Conservation (phyloP, 2,888 invertebrate species). For the Caenorhabditis wallacei region DNA sequence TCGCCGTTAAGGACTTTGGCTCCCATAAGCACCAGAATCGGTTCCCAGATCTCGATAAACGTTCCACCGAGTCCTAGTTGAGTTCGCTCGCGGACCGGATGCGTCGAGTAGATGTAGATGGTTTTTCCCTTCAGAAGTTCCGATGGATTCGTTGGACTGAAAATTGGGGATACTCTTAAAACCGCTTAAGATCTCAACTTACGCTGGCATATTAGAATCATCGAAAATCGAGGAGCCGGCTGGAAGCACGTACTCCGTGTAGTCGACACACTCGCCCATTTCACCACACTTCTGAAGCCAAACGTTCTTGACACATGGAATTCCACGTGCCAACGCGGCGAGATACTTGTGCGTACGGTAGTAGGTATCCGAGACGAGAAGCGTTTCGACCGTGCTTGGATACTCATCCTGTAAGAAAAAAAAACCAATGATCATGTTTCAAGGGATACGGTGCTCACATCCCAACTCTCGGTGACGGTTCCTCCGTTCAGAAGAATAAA, state of each 20-base stretch:
- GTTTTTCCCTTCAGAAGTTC: conserved; percentile 73
- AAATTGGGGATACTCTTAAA: conserved; percentile 20
- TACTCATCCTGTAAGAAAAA: no score
- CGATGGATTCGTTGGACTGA: conserved; percentile 72
- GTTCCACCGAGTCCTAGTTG: conserved; percentile 42
- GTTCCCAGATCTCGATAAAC: conserved; percentile 81
- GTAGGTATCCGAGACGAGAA: conserved; percentile 87
- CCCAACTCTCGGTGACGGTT: conserved; percentile 76
- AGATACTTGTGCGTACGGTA: conserved; percentile 89
- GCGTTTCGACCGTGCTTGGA: no score
- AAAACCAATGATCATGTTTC: no score
- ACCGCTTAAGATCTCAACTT: conserved; percentile 14
- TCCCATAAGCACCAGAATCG: conserved; percentile 79
- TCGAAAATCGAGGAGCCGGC: conserved; percentile 78
- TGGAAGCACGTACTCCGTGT: conserved; percentile 71
- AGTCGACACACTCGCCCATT: conserved; percentile 70
- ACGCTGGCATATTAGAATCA: conserved; percentile 68
- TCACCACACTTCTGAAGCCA: conserved; percentile 88
- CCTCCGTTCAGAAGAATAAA: conserved; percentile 78
- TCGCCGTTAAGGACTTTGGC: conserved; percentile 57
- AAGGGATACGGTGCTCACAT: conserved; percentile 8
- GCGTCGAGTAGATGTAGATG: conserved; percentile 75
- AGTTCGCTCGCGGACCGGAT: conserved; percentile 36
- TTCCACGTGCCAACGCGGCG: conserved; percentile 88
- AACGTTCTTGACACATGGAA: conserved; percentile 87